phyloP scores from a whole-genome alignment of 2,888 invertebrate species.

The Apodemia hepburni region DNA sequence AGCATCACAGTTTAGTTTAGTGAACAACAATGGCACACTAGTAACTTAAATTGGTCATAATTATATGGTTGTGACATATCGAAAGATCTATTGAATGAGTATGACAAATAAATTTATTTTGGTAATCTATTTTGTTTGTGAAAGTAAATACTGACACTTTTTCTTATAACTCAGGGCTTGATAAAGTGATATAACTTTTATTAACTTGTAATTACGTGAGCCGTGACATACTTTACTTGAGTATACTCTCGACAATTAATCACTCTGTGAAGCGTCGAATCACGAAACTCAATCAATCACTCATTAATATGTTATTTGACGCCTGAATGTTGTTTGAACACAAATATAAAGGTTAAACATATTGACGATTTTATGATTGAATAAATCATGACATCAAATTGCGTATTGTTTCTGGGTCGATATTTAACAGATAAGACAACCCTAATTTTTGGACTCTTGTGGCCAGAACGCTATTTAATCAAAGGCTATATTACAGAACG shows the following conservation, averaged over 20 bases:
- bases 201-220: conserved; percentile 1
- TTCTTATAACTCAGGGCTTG: not conserved
- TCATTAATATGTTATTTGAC: conserved; percentile 45
- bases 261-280: conserved; percentile 39
- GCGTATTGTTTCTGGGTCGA: not conserved
- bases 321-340: conserved; percentile 25
- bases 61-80: no score
- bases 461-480: not conserved
- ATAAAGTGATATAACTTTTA: conserved; percentile 7
- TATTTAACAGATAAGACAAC: not conserved
- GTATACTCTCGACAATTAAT: conserved; percentile 29
- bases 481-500: no score
- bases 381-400: conserved; percentile 1
- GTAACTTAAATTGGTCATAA: no score
- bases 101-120: no score
- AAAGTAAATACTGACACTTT: no score
- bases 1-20: no score
- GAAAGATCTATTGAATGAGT: no score
- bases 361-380: conserved; percentile 3
- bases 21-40: no score
- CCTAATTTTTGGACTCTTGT: not conserved
- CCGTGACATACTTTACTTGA: conserved; percentile 6
- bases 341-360: conserved; percentile 11
- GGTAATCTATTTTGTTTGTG: no score
- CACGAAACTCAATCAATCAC: conserved; percentile 44